Base-by-base conservation (phyloP, 2,888 invertebrate species). In the Phortica okadai region DNA sequence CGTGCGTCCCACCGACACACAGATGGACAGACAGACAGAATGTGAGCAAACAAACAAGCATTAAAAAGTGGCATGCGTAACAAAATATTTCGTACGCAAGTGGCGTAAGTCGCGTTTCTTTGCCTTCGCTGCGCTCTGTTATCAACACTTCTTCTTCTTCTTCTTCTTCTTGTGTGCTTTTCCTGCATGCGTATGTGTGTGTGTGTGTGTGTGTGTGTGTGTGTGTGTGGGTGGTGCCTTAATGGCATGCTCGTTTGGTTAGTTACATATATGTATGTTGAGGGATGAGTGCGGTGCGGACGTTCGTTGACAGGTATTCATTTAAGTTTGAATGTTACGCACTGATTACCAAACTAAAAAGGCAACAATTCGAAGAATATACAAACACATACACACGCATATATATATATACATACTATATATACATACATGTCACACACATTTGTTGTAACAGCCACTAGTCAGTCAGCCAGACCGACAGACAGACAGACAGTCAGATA, bases 301-400 rank as follows among this genome's bases (percentile, higher is more conserved):
- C 45, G 70, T 72, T 72, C 41, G 70, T 72, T 72, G 70, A 72
- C 70, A 72, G 70, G 70, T 72, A 72, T 72, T 72, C 70, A 72
- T 72, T 72, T 72, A 72, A 72, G 70, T 72, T 72, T 72, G 70
- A 72, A 54, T 72, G 70, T 72, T 72, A 72, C 56, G 70, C 70
- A 72, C 70, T 72, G 70, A 72, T 72, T 72, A 72, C 70, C 70
- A 56, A 72, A 72, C 70, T 72, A 72, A 72, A 72, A 72, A 72
- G 70, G 56, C 54, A 72, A 72, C 70, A 54, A 54, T 72, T 72
- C 70, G 56, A 56, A 54, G 4, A 72, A 33, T 14, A 42, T 7
- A 69, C 69, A 44, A 11, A 59, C 62, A 62, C 3, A 62, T 7
- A 25, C 62, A 62, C 25, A 2, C 1, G 6, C 62, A 25, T 10